phyloP scores from a whole-genome alignment of 2,113 vertebrate genomes.

The Vombatus ursinus region DNA sequence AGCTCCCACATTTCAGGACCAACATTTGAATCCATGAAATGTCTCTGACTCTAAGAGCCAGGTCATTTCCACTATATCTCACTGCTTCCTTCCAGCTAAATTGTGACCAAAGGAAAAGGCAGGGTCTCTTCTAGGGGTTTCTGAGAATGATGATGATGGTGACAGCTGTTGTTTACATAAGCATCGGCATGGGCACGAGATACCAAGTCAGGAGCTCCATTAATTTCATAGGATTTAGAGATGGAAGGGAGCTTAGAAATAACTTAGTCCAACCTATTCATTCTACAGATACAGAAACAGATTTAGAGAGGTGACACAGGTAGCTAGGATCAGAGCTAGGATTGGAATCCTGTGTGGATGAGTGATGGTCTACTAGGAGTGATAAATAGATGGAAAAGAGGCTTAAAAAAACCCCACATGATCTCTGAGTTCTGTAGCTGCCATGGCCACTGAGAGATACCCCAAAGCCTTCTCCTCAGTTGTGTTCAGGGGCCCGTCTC shows the following conservation, averaged over 20 bases:
- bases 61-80: neutral
- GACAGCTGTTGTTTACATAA: neutral
- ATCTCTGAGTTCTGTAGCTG: fast-evolving
- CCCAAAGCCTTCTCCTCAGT: neutral
- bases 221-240: neutral
- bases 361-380: neutral
- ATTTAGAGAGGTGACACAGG: too few relatives aligned
- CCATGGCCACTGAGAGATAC: neutral
- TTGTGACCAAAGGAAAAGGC: neutral
- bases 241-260: neutral
- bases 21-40: neutral
- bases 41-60: neutral
- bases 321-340: neutral
- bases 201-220: neutral
- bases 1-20: neutral
- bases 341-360: neutral
- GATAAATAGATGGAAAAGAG: neutral
- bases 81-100: neutral
- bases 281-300: neutral
- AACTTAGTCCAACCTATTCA: neutral
- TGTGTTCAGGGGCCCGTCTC: neutral
- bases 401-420: neutral
- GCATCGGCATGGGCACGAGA: neutral
- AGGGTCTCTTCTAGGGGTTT: neutral
- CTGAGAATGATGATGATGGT: neutral